A percentile compares a stretch with the other conserved stretches of the same genome.
Evolutionary conservation across 1,140 invertebrate genomes (phyloP).

Genomic region (Laodelphax striatellus): DNA sequence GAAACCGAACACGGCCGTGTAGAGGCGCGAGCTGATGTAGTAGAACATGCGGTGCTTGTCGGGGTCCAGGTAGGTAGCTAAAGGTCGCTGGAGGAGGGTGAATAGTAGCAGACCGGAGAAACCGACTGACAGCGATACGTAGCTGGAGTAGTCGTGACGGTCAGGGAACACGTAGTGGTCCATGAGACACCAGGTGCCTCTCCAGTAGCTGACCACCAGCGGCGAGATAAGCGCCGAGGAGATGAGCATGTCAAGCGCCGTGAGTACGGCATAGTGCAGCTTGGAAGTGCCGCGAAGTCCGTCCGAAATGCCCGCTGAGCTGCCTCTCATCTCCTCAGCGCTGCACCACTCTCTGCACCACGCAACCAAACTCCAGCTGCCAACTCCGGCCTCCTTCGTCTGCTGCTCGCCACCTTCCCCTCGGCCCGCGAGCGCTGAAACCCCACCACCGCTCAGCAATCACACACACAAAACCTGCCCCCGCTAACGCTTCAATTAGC

Average conservation of each 20-base stretch:
- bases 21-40: conserved; percentile 57
- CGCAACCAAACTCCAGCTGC: conserved; percentile 5
- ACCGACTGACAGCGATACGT: conserved; percentile 54
- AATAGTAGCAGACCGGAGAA: conserved; percentile 53
- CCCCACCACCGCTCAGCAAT: background rate
- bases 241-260: conserved; percentile 54
- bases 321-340: conserved; percentile 19
- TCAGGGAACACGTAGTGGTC: conserved; percentile 54
- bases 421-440: background rate
- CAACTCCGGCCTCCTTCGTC: background rate
- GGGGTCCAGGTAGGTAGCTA: conserved; percentile 48
- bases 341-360: conserved; percentile 1
- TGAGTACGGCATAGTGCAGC: conserved; percentile 44
- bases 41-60: conserved; percentile 52
- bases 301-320: conserved; percentile 28
- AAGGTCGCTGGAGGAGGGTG: conserved; percentile 48
- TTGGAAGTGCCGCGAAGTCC: conserved; percentile 27
- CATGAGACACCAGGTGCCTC: conserved; percentile 71
- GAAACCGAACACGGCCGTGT: conserved; percentile 60
- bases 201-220: conserved; percentile 72
- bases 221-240: conserved; percentile 61
- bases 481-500: background rate
- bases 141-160: conserved; percentile 41
- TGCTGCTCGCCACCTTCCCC: background rate
- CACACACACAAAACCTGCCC: background rate